These are phyloP conservation scores for Himalopsyche tibetana DNA, from an alignment of 2,888 invertebrate genomes.

Conservation along the genomic window DNA sequence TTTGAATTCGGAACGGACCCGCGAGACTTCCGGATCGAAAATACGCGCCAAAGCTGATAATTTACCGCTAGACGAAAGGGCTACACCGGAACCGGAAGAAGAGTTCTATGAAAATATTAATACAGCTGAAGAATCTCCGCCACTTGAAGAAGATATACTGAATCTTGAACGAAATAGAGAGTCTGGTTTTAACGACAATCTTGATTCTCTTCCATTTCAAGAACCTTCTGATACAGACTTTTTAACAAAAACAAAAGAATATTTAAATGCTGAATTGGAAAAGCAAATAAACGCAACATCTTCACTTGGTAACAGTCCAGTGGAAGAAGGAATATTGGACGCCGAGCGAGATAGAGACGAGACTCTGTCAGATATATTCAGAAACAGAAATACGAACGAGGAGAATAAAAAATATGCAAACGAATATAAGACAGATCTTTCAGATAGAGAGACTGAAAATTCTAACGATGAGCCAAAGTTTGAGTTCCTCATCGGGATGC, in stretches of 20 bases:
- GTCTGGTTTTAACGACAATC: slow-evolving; percentile 47
- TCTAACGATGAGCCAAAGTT: slow-evolving; percentile 70
- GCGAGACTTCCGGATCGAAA: slow-evolving; percentile 56
- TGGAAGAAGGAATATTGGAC: slow-evolving; percentile 74
- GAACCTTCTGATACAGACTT: slow-evolving; percentile 60
- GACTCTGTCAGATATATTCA: slow-evolving; percentile 73
- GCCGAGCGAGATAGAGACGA: slow-evolving; percentile 75
- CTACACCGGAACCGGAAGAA: slow-evolving; percentile 51
- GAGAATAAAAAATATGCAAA: slow-evolving; percentile 68
- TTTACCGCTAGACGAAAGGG: slow-evolving; percentile 31
- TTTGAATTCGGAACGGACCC: slow-evolving; percentile 59
- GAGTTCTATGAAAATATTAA: slow-evolving; percentile 57
- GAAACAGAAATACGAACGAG: slow-evolving; percentile 53
- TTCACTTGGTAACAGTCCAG: slow-evolving; percentile 68
- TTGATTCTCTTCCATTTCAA: slow-evolving; percentile 61
- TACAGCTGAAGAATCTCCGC: slow-evolving; percentile 54
- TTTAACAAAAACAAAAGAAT: slow-evolving; percentile 52
- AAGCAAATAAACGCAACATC: slow-evolving; percentile 59
- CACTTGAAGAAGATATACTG: slow-evolving; percentile 62
- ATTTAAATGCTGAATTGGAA: slow-evolving; percentile 52
- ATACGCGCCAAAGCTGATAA: slow-evolving; percentile 45
- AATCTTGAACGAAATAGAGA: slow-evolving; percentile 59
- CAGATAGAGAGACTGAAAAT: slow-evolving; percentile 63
- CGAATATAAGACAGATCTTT: slow-evolving; percentile 70
- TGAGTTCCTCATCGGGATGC: slow-evolving; percentile 72